Evolutionary conservation across 2,797 vertebrate species (phyloP).

Genomic region (Takifugu ocellatus): DNA sequence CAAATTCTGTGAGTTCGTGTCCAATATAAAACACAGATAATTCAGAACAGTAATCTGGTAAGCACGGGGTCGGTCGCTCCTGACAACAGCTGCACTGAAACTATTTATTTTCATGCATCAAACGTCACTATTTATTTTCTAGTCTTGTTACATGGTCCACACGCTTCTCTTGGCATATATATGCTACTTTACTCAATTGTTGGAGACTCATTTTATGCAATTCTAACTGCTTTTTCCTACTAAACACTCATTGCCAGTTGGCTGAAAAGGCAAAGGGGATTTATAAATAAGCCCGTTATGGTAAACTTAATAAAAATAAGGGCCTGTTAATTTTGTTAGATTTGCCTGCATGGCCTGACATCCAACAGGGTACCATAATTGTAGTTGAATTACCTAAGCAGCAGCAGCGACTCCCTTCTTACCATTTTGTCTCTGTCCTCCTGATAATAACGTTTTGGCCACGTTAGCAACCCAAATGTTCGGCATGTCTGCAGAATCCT

Average conservation of each 20-base stretch:
- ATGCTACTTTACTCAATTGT: no score
- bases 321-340: conserved; percentile 47
- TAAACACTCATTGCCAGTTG: conserved; percentile 5
- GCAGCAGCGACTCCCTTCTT: conserved; percentile 40
- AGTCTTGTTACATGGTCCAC: no score
- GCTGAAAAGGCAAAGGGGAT: conserved; percentile 10
- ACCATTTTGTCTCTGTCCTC: conserved; percentile 11
- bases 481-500: not conserved
- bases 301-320: conserved; percentile 43
- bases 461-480: conserved; percentile 31
- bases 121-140: no score
- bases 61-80: no score
- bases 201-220: no score
- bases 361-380: conserved; percentile 43
- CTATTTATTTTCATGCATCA: no score
- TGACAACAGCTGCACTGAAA: no score
- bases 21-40: no score
- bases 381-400: conserved; percentile 47
- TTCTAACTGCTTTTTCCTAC: not conserved
- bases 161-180: no score
- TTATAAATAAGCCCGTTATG: conserved; percentile 34
- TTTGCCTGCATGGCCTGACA: conserved; percentile 39
- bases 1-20: no score
- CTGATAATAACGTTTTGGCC: conserved; percentile 17
- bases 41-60: no score